Evolutionary conservation across 2,797 vertebrate species (phyloP).

Genomic region (Tangara arthus): DNA sequence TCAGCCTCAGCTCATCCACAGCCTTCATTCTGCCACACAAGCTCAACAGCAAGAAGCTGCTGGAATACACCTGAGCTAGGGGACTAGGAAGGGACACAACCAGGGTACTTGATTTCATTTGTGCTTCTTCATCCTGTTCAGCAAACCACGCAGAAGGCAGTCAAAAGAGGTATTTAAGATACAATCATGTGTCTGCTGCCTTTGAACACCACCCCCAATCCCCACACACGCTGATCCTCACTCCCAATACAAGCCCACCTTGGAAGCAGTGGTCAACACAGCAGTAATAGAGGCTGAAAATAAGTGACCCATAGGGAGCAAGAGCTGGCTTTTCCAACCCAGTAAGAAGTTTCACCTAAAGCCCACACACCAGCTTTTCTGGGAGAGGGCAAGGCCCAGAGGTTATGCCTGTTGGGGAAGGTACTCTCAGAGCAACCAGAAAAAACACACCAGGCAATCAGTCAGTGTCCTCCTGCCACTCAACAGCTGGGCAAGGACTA

Average conservation of each 20-base stretch:
- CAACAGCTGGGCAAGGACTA: not conserved
- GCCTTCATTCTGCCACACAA: not conserved
- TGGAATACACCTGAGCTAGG: not conserved
- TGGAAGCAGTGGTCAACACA: not conserved
- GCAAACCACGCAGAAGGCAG: not conserved
- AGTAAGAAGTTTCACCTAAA: not conserved
- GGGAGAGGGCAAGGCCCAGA: not conserved
- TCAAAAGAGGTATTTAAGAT: not conserved
- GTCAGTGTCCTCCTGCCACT: not conserved
- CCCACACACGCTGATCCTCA: accelerated
- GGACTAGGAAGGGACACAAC: not conserved
- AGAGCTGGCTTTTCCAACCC: not conserved
- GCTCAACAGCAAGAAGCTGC: not conserved
- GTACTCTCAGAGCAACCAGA: not conserved
- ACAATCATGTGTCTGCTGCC: accelerated
- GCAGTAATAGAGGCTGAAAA: not conserved
- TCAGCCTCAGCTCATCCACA: not conserved
- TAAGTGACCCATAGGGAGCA: not conserved
- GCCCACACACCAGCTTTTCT: not conserved
- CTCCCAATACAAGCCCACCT: not conserved
- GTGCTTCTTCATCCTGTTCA: not conserved
- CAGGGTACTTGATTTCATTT: not conserved
- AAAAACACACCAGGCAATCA: not conserved
- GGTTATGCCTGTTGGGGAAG: not conserved
- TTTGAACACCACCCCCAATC: not conserved